These are phyloP conservation scores for Sphecodes monilicornis DNA, from an alignment of 2,888 invertebrate species.

Conservation along the genomic window DNA sequence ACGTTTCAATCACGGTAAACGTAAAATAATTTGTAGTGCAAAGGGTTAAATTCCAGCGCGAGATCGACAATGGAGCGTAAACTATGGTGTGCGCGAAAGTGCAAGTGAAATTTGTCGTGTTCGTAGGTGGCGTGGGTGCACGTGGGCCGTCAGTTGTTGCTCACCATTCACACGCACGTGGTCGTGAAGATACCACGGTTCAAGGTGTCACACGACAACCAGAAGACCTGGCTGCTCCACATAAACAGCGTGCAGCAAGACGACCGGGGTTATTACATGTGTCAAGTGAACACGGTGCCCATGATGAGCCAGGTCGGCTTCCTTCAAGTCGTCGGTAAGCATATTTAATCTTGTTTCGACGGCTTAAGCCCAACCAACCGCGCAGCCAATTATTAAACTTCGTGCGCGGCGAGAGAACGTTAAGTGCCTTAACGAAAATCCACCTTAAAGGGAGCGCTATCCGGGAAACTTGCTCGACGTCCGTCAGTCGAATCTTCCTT, in stretches of 20 bases:
- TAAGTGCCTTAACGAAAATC: constrained; percentile 19
- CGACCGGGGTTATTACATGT: constrained; percentile 96
- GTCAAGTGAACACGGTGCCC: constrained; percentile 95
- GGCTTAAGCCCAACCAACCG: constrained; percentile 18
- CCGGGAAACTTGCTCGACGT: background rate
- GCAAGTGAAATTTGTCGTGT: background rate
- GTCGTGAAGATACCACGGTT: constrained; percentile 96
- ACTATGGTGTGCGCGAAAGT: background rate
- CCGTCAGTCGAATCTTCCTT: background rate
- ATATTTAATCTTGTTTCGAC: constrained; percentile 46
- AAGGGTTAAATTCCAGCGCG: too few relatives aligned
- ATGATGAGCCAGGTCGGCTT: constrained; percentile 98
- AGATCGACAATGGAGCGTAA: too few relatives aligned
- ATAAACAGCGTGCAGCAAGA: constrained; percentile 96
- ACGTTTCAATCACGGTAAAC: too few relatives aligned
- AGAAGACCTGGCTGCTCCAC: constrained; percentile 96
- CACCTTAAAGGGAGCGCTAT: background rate
- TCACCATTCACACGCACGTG: constrained; percentile 96
- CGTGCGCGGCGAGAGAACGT: background rate
- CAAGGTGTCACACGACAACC: constrained; percentile 95
- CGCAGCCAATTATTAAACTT: constrained; percentile 12
- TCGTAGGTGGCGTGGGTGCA: constrained; percentile 96
- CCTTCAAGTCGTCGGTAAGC: constrained; percentile 95
- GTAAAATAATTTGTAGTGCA: too few relatives aligned
- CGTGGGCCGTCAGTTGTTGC: constrained; percentile 96